phyloP scores from a whole-genome alignment of 2,888 invertebrate genomes.

The Dasypogon diadema region DNA sequence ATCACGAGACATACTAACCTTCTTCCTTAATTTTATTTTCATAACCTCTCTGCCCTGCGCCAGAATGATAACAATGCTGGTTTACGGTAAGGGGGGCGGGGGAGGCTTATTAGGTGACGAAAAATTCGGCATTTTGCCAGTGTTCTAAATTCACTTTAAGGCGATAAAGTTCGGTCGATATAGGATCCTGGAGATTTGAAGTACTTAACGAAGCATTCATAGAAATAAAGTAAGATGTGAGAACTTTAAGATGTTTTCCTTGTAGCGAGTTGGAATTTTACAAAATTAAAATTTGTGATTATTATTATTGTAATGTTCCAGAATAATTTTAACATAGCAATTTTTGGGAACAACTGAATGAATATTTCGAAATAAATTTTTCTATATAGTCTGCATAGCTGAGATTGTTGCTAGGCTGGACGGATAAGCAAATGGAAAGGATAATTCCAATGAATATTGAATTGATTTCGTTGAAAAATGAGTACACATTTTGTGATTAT shows the following conservation, averaged over 20 bases:
- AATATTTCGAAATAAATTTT: neutral
- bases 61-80: no score
- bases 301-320: neutral
- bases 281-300: neutral
- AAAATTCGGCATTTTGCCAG: neutral
- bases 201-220: conserved; percentile 15
- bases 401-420: no score
- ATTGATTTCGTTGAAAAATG: no score
- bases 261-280: no score
- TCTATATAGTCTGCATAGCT: no score
- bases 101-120: conserved; percentile 17
- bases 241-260: no score
- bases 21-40: conserved; percentile 58
- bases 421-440: no score
- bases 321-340: neutral
- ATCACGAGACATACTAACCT: conserved; percentile 58
- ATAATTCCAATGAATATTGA: no score
- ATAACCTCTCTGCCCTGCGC: conserved; percentile 51
- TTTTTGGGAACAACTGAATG: neutral
- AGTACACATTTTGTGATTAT: no score
- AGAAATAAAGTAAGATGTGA: neutral
- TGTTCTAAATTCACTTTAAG: conserved; percentile 35
- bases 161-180: conserved; percentile 39
- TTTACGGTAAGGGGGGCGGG: no score
- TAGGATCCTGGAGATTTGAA: conserved; percentile 2